These are phyloP conservation scores for Okamejei kenojei DNA, from an alignment of 2,797 vertebrate genomes.

Conservation along the genomic window DNA sequence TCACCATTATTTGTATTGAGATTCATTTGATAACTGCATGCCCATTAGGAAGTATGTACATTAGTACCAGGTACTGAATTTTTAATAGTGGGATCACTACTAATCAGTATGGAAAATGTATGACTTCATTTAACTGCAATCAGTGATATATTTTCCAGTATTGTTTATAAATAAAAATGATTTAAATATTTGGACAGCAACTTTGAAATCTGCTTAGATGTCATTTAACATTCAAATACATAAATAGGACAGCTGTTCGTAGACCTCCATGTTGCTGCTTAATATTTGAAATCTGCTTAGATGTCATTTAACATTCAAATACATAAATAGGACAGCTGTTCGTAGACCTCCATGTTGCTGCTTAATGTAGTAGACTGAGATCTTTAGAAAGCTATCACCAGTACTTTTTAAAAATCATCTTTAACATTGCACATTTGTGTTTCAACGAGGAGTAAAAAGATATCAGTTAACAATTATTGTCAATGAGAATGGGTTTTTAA, in stretches of 20 bases:
- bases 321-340: background rate
- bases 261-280: background rate
- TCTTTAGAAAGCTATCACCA: background rate
- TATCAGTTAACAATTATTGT: background rate
- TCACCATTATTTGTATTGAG: background rate
- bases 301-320: background rate
- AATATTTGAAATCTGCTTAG: background rate
- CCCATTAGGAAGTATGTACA: background rate
- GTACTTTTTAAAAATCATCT: background rate
- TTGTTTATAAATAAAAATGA: background rate
- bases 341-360: background rate
- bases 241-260: background rate
- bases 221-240: background rate
- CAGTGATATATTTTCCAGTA: background rate
- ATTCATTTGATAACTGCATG: background rate
- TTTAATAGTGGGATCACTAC: background rate
- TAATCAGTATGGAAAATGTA: background rate
- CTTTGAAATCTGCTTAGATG: background rate
- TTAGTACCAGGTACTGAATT: background rate
- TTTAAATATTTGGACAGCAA: background rate
- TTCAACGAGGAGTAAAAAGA: background rate
- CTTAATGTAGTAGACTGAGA: background rate
- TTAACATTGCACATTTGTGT: background rate
- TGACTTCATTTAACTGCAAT: background rate
- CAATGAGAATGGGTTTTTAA: background rate